Evolutionary conservation across 2,113 vertebrate genomes (phyloP), one percentile per base, ranked within the genome.

Genomic region (Pelecanoides urinatrix): DNA sequence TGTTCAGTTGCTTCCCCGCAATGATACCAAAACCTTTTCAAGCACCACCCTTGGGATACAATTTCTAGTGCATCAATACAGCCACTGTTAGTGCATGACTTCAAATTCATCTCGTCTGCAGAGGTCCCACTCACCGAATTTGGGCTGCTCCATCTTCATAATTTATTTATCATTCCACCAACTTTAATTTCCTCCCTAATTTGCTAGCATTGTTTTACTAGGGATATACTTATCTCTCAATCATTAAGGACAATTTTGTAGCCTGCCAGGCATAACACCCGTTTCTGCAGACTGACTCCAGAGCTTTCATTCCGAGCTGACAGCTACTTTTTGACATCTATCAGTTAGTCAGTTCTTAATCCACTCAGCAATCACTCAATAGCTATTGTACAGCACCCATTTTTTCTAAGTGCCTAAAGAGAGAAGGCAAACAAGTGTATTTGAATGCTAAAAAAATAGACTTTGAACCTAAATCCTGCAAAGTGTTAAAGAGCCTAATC

Each of bases 401-500:
- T 85, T 90, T 76, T 75, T 8, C 20, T 58, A 85, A 89, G 47
- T 78, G 36, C n/a, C 44, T 91, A 62, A 86, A 65, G 61, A 75
- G 80, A 79, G 55, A 78, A 76, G 62, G 45, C 55, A 94, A 96
- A 93, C n/a, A 84, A 89, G 36, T 56, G 27, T 52, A 84, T 93
- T 40, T 86, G 74, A 82, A 82, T 53, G 49, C 65, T 61, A 58
- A 89, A 94, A 90, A 93, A 88, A 38, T 10, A 70, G 62, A 71
- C 18, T 83, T 85, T 76, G n/a, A 79, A 38, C 20, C 74, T 90
- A 86, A 92, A 88, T 83, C 50, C 59, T 80, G 67, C n/a, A 74
- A 97, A 92, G 67, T 63, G 85, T 94, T 96, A 91, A 94, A 96
- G 15, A 85, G 36, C 49, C 74, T 96, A 94, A 94, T 95, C 78